Percentiles rank a stretch among this genome's conserved stretches.
Conservation (phyloP, 2,113 vertebrate genomes). For the Actinemys pallida region DNA sequence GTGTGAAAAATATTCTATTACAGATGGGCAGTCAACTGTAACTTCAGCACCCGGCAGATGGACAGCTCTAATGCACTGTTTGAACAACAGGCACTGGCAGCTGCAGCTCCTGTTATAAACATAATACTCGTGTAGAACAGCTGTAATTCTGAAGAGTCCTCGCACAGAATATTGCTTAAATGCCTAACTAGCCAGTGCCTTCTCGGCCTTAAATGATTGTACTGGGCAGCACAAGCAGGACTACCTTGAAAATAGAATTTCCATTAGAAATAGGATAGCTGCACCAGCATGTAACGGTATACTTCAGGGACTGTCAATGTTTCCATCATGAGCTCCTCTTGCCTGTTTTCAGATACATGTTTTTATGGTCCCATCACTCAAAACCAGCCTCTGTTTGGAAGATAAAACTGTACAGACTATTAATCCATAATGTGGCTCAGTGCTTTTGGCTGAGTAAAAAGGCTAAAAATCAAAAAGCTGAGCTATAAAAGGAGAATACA, state of each 20-base stretch:
- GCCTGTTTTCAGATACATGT: not conserved
- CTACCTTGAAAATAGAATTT: not conserved
- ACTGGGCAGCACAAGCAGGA: not conserved
- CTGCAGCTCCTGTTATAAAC: not conserved
- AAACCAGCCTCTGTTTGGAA: not conserved
- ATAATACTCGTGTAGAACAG: not conserved
- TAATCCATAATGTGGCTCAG: not conserved
- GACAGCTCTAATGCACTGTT: constrained; percentile 7
- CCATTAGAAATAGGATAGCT: too few species aligned
- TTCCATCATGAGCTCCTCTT: not conserved
- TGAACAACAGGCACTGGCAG: constrained; percentile 22
- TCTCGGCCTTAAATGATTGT: not conserved
- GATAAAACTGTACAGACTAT: not conserved
- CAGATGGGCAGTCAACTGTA: constrained; percentile 62
- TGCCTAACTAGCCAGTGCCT: not conserved
- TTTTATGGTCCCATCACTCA: not conserved
- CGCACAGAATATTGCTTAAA: constrained; percentile 9
- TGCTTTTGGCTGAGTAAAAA: not conserved
- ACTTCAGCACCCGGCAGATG: constrained; percentile 49
- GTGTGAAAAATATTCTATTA: constrained; percentile 39
- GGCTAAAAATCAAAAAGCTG: not conserved
- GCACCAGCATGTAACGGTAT: not conserved
- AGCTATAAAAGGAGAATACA: not conserved
- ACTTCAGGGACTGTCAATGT: not conserved
- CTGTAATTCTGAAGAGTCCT: constrained; percentile 28